A percentile compares a stretch with the other conserved stretches of the same genome.
phyloP scores from a whole-genome alignment of 92 coral and sea anemone genomes.

The Pocillopora grandis region DNA sequence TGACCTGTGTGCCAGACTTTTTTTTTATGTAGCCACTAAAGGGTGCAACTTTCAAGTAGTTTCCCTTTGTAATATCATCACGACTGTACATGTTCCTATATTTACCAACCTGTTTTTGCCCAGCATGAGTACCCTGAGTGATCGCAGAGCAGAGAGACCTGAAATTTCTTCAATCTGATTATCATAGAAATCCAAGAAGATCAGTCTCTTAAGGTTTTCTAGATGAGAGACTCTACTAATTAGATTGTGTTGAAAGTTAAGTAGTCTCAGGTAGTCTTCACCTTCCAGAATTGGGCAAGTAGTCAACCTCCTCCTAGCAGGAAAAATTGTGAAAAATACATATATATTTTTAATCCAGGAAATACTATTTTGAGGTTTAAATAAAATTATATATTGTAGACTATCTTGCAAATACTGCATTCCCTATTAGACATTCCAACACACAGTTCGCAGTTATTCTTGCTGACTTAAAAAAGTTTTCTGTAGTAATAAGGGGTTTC shows the following conservation, averaged over 20 bases:
- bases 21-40: too few species aligned
- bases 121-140: conserved; percentile 90
- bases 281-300: conserved; percentile 95
- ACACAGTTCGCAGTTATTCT: too few species aligned
- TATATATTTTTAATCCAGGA: not conserved
- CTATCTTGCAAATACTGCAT: too few species aligned
- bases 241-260: conserved; percentile 94
- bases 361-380: not conserved
- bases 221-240: conserved; percentile 85
- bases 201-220: conserved; percentile 83
- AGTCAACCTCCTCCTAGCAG: conserved; percentile 80
- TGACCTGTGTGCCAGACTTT: too few species aligned
- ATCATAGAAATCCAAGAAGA: conserved; percentile 94
- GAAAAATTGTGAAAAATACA: not conserved
- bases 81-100: not conserved
- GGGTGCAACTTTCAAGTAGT: not conserved
- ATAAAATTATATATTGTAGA: not conserved
- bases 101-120: conserved; percentile 85
- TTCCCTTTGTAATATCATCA: not conserved
- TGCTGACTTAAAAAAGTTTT: too few species aligned
- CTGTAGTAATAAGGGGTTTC: too few species aligned
- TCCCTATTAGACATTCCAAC: too few species aligned
- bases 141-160: conserved; percentile 77
- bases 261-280: conserved; percentile 86
- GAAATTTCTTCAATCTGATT: conserved; percentile 95